Evolutionary conservation across 2,888 invertebrate genomes (phyloP), one percentile per base, ranked within the genome.

Genomic region (Drosophila flavopinicola): DNA sequence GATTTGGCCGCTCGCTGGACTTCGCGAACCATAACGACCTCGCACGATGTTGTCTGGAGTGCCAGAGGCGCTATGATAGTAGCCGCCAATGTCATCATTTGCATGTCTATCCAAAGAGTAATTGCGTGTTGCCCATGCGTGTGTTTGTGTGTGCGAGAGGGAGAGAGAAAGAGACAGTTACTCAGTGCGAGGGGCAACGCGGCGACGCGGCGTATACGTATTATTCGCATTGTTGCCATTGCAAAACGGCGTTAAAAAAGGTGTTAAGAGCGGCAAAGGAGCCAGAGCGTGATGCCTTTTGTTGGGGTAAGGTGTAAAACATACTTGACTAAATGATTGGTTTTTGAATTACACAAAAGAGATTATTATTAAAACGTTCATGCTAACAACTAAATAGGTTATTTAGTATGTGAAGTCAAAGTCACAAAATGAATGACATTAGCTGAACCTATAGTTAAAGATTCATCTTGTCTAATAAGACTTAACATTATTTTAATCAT

Each of bases 11-110:
- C 93, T 94, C 65, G 92, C 93, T n/a, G 95, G 94, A 90, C 94
- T 95, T 79, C 94, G 92, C 64, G 94, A 93, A 39, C 95, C 95
- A 88, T 95, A 95, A 88, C 94, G 92, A 52, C 95, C 95, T 61
- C 94, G 93, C 17, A 95, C 95, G 41, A 94, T 93, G 74, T 94
- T 92, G 89, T 94, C 94, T 33, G 93, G 94, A 80, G 94, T 93
- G 27, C 94, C 94, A 59, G 93, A 90, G 58, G 91, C 92, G 68
- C 91, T 92, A 89, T 95, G 95, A 89, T 94, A 95, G 83, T 94
- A 94, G 69, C 93, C 93, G 2, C 95, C 95, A 80, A 93, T 92
- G 88, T 95, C 95, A 89, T 94, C 93, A 89, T 94, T 94, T 66
- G 93, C 85, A 77, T 90, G 89, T 72, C 91, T 91, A 54, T 61